Evolutionary conservation across 2,113 vertebrate species (phyloP), one percentile per base, ranked within the genome.

Genomic region (Scomber scombrus): DNA sequence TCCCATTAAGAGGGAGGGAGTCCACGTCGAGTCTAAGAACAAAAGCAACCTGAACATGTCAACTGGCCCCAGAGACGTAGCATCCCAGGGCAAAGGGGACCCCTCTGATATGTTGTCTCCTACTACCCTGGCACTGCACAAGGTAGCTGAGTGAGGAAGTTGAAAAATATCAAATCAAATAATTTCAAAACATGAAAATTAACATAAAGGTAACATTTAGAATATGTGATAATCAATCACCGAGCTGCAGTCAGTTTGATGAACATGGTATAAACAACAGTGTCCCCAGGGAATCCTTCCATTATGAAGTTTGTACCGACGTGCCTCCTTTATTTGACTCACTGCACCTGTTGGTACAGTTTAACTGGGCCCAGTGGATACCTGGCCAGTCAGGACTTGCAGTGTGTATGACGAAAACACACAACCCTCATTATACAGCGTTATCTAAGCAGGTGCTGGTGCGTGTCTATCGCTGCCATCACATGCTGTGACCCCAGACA

Each of bases 91-190:
- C 0, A 91, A 95, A 14, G 95, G 95, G 56, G 94, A 96, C 66
- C 82, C 93, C 49, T 92, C 94, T 62, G 95, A 97, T 66, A 92
- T 93, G 55, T 89, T 94, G 87, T 92, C 91, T 29, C 92, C 96
- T 0, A 91, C 92, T 0, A 88, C 95, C 0, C 90, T 97, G 4
- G 96, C 97, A 81, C 94, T 98, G 81, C 97, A 97, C 85, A 99
- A 98, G 96, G 98, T 98, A 88, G 31, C n/a, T 63, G 2, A 23
- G 5, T n/a, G 10, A 47, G n/a, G 16, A n/a, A 71, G 49, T 75
- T 14, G 12, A n/a, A 52, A 15, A 46, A 52, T 21, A 67, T 34
- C 0, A 46, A 5, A 14, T 9, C 29, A 50, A 7, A 14, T 21
- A 0, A 0, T 60, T 29, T 51, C 0, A 51, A 75, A 47, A 67